These are phyloP conservation scores for Platycheirus albimanus DNA, from an alignment of 2,888 invertebrate species.

Conservation along the genomic window DNA sequence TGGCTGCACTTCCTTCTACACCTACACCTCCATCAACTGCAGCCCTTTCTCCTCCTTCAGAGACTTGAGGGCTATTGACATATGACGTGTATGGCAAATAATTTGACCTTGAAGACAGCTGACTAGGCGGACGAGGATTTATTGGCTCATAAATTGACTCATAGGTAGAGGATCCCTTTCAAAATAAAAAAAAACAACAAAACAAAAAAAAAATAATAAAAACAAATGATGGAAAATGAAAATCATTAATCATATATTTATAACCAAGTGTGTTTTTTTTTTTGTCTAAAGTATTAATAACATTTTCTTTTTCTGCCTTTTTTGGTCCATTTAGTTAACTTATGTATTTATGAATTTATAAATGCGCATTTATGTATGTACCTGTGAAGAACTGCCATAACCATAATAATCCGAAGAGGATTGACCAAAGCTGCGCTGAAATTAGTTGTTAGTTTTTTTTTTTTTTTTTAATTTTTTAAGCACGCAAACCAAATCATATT, in stretches of 20 bases:
- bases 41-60: slow-evolving; percentile 40
- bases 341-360: slow-evolving; percentile 18
- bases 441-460: slow-evolving; percentile 58
- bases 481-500: slow-evolving; percentile 42
- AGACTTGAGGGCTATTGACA: slow-evolving; percentile 82
- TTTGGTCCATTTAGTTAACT: slow-evolving; percentile 10
- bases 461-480: slow-evolving; percentile 22
- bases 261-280: too few relatives aligned
- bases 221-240: neutral
- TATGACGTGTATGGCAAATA: slow-evolving; percentile 88
- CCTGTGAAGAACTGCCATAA: slow-evolving; percentile 89
- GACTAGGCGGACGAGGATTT: slow-evolving; percentile 90
- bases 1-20: slow-evolving; percentile 14
- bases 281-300: too few relatives aligned
- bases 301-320: slow-evolving; percentile 6
- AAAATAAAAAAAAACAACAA: slow-evolving; percentile 16
- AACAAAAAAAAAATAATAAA: neutral
- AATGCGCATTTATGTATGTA: slow-evolving; percentile 77
- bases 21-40: slow-evolving; percentile 4
- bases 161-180: slow-evolving; percentile 89
- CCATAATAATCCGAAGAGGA: slow-evolving; percentile 83
- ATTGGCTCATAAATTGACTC: slow-evolving; percentile 97
- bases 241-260: too few relatives aligned
- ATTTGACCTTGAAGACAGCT: slow-evolving; percentile 87
- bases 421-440: slow-evolving; percentile 75